Base-by-base conservation (phyloP, 2,797 vertebrate genomes). In the Anguilla marmorata region DNA sequence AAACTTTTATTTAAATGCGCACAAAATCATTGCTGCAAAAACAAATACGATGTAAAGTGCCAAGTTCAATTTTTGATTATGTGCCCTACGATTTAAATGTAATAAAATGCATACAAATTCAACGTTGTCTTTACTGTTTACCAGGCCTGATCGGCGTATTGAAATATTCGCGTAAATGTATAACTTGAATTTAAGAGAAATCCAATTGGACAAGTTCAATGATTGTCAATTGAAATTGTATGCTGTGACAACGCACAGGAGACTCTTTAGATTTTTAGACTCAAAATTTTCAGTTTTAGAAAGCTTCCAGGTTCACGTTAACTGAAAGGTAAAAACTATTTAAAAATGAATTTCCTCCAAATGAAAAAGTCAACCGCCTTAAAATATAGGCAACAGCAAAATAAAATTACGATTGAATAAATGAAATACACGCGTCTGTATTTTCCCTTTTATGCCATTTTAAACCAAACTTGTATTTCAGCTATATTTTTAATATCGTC, bases 1-100 rank as follows among this genome's bases (percentile, higher is more conserved):
- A 93, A 93, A 95, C 94, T 96, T 96, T 97, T 21, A 99, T 99
- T 99, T 98, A 98, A 98, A 97, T 97, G 97, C 98, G 97, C 97
- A 97, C 96, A 98, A 96, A 97, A 95, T 92, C 93, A 96, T 96
- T 95, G 95, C 33, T 96, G 94, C 93, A 95, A 96, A 91, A 95
- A 94, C 87, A 94, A 95, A 94, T 58, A 85, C 79, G 24, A 96
- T 97, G 97, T 97, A 97, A 96, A 94, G 98, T 98, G 98, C 97
- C 98, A 99, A 98, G 95, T 97, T 97, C 95, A 94, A 94, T 95
- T 93, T 88, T 85, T 91, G 96, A 97, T 94, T 93, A 95, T 95
- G 97, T 97, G 96, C 94, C 93, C 93, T 94, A 93, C 92, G 96
- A 94, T 95, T 93, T 94, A 98, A 97, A 97, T 97, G 96, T 97